Evolutionary conservation across 2,797 vertebrate species (phyloP), one percentile per base, ranked within the genome.

Genomic region (Coccyzus lansbergi): DNA sequence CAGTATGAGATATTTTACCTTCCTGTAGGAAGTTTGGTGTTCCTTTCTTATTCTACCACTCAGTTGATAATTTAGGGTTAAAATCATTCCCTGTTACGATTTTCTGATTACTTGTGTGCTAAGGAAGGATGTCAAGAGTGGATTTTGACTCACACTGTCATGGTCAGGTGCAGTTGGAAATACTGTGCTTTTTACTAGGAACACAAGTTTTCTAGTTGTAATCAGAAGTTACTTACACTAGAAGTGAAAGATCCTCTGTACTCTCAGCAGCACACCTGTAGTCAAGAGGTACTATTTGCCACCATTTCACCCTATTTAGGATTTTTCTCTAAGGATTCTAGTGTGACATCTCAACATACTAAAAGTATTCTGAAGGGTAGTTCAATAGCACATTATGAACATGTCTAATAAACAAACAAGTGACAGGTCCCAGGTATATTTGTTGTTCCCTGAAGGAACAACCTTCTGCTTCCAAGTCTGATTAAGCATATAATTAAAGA

Each of bases 201-300:
- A 81, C 75, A 81, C 19, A 81, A 51, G 9, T 26, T 65, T 94
- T 25, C 44, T 44, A 42, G 10, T 9, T 56, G 33, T 69, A 62
- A 69, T 56, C 65, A 68, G 31, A 90, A 82, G 16, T 48, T 67
- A 28, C 36, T 69, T 55, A 20, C 29, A 24, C 26, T 56, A 49
- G 20, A 69, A 63, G 10, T n/a, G 26, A 33, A 62, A 55, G 21
- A 16, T 62, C 12, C 11, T 59, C 63, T 26, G n/a, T 12, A 44
- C 60, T 29, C 25, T 70, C 21, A 68, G 22, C 60, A 76, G 24
- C 0, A 0, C 4, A 58, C 26, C 20, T 0, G 2, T 4, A 12
- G 24, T n/a, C 16, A 65, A 65, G 25, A 40, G 2, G 0, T 33
- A 24, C 17, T 56, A 6, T 51, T 84, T 69, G 63, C 48, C 64